Conservation (phyloP, 2,888 invertebrate species). For the Ariolimax columbianus region DNA sequence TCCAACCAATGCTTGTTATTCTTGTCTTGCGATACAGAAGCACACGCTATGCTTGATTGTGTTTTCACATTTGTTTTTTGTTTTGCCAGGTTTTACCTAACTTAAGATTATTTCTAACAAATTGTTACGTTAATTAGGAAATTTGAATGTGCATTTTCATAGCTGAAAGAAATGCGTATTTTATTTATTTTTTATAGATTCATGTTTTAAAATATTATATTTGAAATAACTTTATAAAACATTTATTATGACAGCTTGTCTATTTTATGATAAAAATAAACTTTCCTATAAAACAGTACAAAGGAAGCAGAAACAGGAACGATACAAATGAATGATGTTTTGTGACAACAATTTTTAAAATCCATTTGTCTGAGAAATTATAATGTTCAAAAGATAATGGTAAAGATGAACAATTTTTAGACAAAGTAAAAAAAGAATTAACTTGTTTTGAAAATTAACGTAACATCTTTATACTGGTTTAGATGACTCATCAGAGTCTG, state of each 20-base stretch:
- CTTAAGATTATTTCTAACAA: neutral
- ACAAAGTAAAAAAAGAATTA: too few relatives aligned
- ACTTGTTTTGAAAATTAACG: too few relatives aligned
- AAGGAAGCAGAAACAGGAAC: too few relatives aligned
- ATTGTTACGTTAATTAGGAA: neutral
- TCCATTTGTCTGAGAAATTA: too few relatives aligned
- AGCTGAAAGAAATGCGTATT: too few relatives aligned
- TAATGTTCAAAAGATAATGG: too few relatives aligned
- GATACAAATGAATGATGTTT: too few relatives aligned
- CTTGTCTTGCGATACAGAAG: too few relatives aligned
- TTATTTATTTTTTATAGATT: neutral
- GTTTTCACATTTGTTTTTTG: neutral
- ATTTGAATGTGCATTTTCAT: neutral
- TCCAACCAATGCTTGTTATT: neutral
- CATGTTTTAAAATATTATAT: neutral
- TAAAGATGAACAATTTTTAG: too few relatives aligned
- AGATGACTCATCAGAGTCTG: too few relatives aligned
- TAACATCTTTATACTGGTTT: too few relatives aligned
- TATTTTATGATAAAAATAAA: neutral
- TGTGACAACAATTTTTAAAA: too few relatives aligned
- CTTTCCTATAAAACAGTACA: neutral
- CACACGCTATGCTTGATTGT: neutral
- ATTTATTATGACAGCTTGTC: neutral
- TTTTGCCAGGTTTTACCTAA: neutral
- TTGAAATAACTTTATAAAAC: neutral